These are phyloP conservation scores for Kryptolebias ocellatus DNA, from an alignment of 2,797 vertebrate genomes.

Conservation along the genomic window DNA sequence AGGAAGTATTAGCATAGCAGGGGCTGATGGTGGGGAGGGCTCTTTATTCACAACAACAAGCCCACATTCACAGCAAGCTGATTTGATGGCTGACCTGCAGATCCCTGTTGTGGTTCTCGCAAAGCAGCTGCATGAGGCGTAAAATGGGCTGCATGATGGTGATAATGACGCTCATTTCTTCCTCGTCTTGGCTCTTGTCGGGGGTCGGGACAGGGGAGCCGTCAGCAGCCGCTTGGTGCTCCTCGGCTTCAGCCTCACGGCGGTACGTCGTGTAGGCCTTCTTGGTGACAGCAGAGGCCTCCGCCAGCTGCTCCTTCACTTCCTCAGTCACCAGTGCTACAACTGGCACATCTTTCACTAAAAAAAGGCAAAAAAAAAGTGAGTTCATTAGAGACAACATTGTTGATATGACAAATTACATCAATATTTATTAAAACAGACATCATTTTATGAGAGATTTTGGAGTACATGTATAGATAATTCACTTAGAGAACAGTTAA, in stretches of 20 bases:
- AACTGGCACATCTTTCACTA: conserved; percentile 87
- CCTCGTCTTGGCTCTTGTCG: conserved; percentile 92
- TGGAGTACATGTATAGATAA: too few species aligned
- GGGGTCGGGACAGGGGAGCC: conserved; percentile 75
- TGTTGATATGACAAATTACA: not conserved
- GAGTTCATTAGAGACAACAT: not conserved
- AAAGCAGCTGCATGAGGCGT: conserved; percentile 96
- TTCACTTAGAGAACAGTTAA: too few species aligned
- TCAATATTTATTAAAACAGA: not conserved
- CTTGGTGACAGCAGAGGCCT: conserved; percentile 90
- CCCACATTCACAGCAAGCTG: not conserved
- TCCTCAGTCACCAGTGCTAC: conserved; percentile 90
- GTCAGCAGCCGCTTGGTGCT: conserved; percentile 86
- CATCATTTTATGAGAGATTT: too few species aligned
- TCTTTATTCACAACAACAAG: conserved; percentile 1
- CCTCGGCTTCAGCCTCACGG: conserved; percentile 90
- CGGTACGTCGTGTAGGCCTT: conserved; percentile 91
- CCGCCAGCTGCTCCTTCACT: conserved; percentile 91
- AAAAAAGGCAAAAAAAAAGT: not conserved
- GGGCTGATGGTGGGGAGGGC: not conserved
- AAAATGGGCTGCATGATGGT: conserved; percentile 99
- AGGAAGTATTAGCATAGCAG: conserved; percentile 36
- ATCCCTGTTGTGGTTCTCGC: conserved; percentile 97
- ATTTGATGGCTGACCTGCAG: conserved; percentile 86
- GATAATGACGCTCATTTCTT: conserved; percentile 96